Percentiles rank a stretch among this genome's conserved stretches.
Conservation (phyloP, 2,797 vertebrate genomes). For the Eospalax fontanierii region DNA sequence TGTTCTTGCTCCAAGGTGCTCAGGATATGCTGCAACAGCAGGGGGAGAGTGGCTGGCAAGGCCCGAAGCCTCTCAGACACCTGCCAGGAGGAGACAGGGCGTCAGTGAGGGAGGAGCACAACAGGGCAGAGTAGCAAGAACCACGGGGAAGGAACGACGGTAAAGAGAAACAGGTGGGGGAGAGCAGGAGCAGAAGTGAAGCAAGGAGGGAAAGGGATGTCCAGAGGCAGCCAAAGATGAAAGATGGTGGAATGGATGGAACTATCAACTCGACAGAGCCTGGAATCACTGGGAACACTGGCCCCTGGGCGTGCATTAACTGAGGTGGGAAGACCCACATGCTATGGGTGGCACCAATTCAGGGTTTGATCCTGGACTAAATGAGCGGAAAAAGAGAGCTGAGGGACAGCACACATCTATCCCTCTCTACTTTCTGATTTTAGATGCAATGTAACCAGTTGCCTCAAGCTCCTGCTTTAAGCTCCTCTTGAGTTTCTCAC, state of each 20-base stretch:
- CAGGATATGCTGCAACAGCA: slow-evolving; percentile 91
- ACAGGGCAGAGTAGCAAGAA: neutral
- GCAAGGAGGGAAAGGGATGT: neutral
- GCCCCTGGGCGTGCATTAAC: neutral
- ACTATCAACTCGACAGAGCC: neutral
- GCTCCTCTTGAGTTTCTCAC: neutral
- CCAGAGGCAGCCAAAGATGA: neutral
- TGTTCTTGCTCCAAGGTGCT: slow-evolving; percentile 91
- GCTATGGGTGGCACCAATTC: neutral
- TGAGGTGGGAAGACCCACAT: too few relatives aligned
- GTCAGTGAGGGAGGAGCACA: fast-evolving
- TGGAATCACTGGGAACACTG: neutral
- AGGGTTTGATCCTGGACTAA: neutral
- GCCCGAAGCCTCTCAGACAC: slow-evolving; percentile 87
- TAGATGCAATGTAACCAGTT: too few relatives aligned
- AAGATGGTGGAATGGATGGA: too few relatives aligned
- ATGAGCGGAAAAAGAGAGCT: neutral
- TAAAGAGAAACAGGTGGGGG: neutral
- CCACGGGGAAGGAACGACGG: neutral
- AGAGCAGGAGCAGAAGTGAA: fast-evolving
- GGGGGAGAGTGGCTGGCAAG: slow-evolving; percentile 91
- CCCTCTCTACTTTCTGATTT: neutral
- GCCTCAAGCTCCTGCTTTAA: too few relatives aligned
- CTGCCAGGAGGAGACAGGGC: slow-evolving; percentile 43
- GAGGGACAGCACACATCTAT: neutral